Conservation (phyloP, 2,113 vertebrate species). For the human region GRCh38 chr3:145800501-145801000, state of each 20-base stretch:
- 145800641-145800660: not conserved
- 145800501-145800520: not conserved
- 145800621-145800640: not conserved
- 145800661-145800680: not conserved
- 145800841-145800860: not conserved
- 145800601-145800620: not conserved
- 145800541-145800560: not conserved
- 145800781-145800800: fast-evolving
- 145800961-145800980: not conserved
- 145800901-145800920: not conserved
- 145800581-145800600: not conserved
- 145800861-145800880: not conserved
- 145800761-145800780: not conserved
- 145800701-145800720: not conserved
- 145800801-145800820: not conserved
- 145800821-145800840: not conserved
- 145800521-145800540: not conserved
- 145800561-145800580: not conserved
- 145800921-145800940: not conserved
- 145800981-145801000: not conserved
- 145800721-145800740: not conserved
- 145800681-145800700: not conserved
- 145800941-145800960: not conserved
- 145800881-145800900: not conserved
- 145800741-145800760: not conserved